Evolutionary conservation across 2,113 vertebrate genomes (phyloP), one percentile per base, ranked within the genome.

Genomic region (Bubo bubo): DNA sequence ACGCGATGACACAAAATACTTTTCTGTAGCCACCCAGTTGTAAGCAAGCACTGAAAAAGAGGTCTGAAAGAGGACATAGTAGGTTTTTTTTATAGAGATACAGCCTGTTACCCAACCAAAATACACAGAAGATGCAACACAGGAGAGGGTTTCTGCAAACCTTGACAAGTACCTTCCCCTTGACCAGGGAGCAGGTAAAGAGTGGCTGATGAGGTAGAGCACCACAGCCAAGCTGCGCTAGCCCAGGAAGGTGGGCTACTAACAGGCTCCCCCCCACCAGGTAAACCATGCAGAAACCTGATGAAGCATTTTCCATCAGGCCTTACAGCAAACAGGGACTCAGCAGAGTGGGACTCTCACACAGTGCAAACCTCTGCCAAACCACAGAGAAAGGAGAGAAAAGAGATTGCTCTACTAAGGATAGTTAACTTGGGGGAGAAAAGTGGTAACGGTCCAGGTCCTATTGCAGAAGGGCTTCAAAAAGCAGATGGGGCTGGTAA

Each of bases 1-100:
- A 34, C 4, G 0, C 2, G 1, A 22, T 0, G 1, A 50, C 41
- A 70, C 10, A 23, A 64, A 90, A 37, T 4, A 50, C 79, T 45
- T 41, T 43, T 43, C 62, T 58, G 72, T 9, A 86, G 52, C 62
- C 27, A 67, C 10, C 2, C 4, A 1, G 50, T 2, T 74, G 72
- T 23, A 83, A 84, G 45, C 28, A 68, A 58, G 37, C 37, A 74
- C 12, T 28, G n/a, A 52, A 75, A 58, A 32, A 28, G 10, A 53
- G 10, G 16, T 59, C 14, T 90, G 37, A 35, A 86, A 70, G 52
- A 53, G 19, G 24, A 87, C 39, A 47, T 0, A 20, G 24, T 6
- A 24, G 52, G n/a, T 59, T 43, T n/a, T 85, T 96, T 91, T 77
- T 81, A 60, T 9, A 39, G 62, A 67, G 34, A 24, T 26, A 23